These are phyloP conservation scores for Scolanthus callimorphus DNA, from an alignment of 92 coral and sea anemone species.

Conservation along the genomic window DNA sequence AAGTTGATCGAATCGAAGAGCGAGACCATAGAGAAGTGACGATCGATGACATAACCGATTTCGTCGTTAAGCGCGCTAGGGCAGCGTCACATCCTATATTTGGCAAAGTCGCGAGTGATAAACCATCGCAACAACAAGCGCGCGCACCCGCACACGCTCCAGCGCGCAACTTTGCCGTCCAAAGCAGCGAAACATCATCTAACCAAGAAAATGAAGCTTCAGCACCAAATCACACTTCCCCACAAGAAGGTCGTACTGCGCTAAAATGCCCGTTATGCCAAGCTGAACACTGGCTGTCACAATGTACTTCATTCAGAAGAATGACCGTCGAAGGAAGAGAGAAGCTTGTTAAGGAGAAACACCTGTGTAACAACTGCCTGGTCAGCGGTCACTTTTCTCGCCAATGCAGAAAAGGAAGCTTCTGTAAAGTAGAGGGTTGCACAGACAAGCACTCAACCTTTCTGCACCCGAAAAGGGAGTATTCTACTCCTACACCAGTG, in stretches of 20 bases:
- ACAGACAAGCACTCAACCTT: conserved; percentile 50
- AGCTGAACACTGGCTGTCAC: conserved; percentile 57
- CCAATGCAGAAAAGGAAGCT: conserved; percentile 40
- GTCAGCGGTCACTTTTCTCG: conserved; percentile 34
- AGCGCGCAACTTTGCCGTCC: background rate
- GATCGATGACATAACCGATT: no score
- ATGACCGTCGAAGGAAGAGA: conserved; percentile 40
- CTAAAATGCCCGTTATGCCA: conserved; percentile 29
- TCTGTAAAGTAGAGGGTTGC: conserved; percentile 58
- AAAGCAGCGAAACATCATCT: background rate
- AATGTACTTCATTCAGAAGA: conserved; percentile 31
- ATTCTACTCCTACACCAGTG: background rate
- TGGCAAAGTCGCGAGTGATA: background rate
- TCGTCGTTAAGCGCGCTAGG: no score
- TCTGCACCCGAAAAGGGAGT: conserved; percentile 41
- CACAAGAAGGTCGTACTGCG: no score
- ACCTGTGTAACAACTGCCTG: conserved; percentile 52
- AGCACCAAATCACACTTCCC: no score
- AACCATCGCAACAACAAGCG: background rate
- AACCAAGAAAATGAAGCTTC: background rate
- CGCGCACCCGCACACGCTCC: background rate
- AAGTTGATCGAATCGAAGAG: background rate
- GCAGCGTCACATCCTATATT: no score
- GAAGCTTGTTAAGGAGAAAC: conserved; percentile 21
- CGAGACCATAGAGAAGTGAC: no score